Conservation (phyloP, 2,113 vertebrate genomes). For the Nyctereutes procyonoides region DNA sequence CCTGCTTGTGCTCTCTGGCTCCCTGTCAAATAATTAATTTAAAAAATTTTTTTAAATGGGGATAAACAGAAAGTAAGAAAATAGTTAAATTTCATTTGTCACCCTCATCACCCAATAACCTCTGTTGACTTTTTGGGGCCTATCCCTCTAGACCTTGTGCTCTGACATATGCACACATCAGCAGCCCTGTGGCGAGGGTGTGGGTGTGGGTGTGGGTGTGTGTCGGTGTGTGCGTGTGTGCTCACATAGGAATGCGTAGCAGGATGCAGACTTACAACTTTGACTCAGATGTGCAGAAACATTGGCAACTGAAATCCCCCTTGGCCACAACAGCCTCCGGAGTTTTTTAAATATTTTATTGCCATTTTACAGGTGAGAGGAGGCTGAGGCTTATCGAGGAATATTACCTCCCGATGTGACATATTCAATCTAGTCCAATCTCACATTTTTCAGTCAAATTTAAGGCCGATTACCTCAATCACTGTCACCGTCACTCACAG, state of each 20-base stretch:
- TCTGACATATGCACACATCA: fast-evolving
- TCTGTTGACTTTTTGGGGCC: not conserved
- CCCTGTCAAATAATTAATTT: too few species aligned
- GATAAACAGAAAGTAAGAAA: not conserved
- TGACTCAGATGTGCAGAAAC: not conserved
- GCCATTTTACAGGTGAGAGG: not conserved
- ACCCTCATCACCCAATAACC: not conserved
- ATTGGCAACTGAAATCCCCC: not conserved
- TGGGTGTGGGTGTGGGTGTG: too few species aligned
- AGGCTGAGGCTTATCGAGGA: not conserved
- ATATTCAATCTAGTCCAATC: not conserved
- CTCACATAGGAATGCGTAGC: not conserved
- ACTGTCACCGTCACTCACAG: not conserved
- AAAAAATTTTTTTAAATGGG: too few species aligned
- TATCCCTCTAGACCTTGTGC: not conserved
- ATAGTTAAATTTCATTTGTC: not conserved
- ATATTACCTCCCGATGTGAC: not conserved
- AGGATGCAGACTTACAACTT: not conserved
- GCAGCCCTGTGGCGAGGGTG: not conserved
- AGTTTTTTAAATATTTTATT: not conserved
- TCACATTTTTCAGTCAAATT: not conserved
- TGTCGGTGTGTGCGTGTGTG: not conserved
- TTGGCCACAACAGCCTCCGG: not conserved
- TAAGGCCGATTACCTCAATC: not conserved
- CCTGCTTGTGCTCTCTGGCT: too few species aligned